phyloP scores from a whole-genome alignment of 92 coral and sea anemone species.

The Micromussa lordhowensis region DNA sequence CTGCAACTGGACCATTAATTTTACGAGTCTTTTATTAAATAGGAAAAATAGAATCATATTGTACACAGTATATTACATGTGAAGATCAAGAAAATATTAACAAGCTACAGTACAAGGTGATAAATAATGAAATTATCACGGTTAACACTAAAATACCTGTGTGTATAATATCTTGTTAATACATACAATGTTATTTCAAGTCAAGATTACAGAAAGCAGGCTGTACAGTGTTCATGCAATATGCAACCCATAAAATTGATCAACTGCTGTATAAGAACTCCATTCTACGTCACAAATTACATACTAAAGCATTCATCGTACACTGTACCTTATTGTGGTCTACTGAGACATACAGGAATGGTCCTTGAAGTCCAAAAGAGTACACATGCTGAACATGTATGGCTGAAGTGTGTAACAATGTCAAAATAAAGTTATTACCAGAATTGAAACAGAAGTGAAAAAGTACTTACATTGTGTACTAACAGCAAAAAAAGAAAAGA shows the following conservation, averaged over 20 bases:
- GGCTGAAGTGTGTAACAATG: constrained; percentile 2
- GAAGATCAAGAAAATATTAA: too few species aligned
- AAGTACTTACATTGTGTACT: neutral
- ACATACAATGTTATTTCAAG: too few species aligned
- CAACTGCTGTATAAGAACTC: too few species aligned
- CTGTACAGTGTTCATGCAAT: too few species aligned
- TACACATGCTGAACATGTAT: constrained; percentile 75
- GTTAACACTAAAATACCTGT: too few species aligned
- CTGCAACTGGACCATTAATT: neutral
- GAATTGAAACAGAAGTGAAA: neutral
- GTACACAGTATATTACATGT: neutral
- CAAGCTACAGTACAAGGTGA: neutral
- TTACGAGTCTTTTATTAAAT: too few species aligned
- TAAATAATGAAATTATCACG: too few species aligned
- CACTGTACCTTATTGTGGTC: constrained; percentile 71
- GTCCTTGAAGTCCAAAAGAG: constrained; percentile 88
- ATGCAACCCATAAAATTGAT: too few species aligned
- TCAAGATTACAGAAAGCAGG: too few species aligned
- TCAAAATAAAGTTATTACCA: neutral
- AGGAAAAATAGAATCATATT: neutral
- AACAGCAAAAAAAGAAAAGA: neutral
- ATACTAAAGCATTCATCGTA: too few species aligned
- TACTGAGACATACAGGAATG: constrained; percentile 76
- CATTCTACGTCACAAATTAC: too few species aligned
- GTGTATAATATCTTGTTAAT: too few species aligned